These are phyloP conservation scores for Nestor notabilis DNA, from an alignment of 2,113 vertebrate species.

Conservation along the genomic window DNA sequence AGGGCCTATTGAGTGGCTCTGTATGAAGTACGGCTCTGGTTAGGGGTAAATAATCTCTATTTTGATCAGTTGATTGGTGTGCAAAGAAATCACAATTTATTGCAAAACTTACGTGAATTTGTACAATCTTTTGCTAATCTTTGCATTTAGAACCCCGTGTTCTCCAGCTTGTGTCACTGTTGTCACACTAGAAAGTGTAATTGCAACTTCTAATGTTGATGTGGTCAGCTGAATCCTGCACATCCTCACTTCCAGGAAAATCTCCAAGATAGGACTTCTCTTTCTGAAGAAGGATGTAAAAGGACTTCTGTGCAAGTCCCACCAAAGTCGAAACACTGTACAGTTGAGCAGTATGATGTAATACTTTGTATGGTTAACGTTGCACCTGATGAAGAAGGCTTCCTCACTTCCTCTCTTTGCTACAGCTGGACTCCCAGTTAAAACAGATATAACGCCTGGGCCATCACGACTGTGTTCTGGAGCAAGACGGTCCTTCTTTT, in stretches of 20 bases:
- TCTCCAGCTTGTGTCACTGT: neutral
- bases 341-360: neutral
- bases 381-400: neutral
- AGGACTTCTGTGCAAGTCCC: neutral
- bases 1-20: neutral
- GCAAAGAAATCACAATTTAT: neutral
- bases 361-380: neutral
- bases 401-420: neutral
- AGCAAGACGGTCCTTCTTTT: slow-evolving; percentile 96
- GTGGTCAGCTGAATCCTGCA: neutral
- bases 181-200: neutral
- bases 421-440: slow-evolving; percentile 95
- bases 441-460: slow-evolving; percentile 94
- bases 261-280: neutral
- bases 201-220: neutral
- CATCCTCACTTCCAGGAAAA: neutral
- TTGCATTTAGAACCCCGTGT: neutral
- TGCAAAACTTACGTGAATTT: neutral
- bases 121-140: neutral
- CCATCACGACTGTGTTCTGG: slow-evolving; percentile 95
- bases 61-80: neutral
- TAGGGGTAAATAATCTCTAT: neutral
- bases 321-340: rapidly evolving
- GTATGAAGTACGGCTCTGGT: neutral
- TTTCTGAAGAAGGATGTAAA: neutral